Evolutionary conservation across 1,140 invertebrate species (phyloP).

Genomic region (Cyrtorhinus lividipennis): DNA sequence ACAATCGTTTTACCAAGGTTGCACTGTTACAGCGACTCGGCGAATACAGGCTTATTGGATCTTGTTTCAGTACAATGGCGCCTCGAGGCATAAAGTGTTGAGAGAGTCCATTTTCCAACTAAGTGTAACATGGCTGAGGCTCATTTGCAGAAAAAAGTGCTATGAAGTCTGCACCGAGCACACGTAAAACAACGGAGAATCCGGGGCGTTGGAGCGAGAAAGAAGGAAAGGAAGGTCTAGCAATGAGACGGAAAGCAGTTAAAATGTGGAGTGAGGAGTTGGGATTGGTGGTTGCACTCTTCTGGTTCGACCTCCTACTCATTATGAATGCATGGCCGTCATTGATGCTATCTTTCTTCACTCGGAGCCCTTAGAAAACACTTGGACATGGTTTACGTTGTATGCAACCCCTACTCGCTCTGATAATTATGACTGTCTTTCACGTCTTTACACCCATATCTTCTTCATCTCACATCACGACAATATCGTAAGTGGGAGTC

Average conservation of each 20-base stretch:
- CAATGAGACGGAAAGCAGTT: slow-evolving; percentile 17
- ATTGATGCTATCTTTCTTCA: neutral
- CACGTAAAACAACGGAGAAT: slow-evolving; percentile 15
- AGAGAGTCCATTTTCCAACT: too few species aligned
- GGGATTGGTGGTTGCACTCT: slow-evolving; percentile 13
- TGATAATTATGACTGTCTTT: neutral
- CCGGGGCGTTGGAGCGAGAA: slow-evolving; percentile 20
- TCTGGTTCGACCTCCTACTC: slow-evolving; percentile 3
- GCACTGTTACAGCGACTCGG: too few species aligned
- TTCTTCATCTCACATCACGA: slow-evolving; percentile 7
- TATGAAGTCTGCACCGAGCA: too few species aligned
- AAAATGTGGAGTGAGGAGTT: slow-evolving; percentile 23
- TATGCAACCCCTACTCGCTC: neutral
- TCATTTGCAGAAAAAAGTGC: too few species aligned
- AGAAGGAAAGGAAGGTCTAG: slow-evolving; percentile 17
- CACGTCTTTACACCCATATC: slow-evolving; percentile 1
- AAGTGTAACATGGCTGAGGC: too few species aligned
- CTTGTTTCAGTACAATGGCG: too few species aligned
- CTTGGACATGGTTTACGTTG: slow-evolving; percentile 5
- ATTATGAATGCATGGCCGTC: slow-evolving; percentile 15
- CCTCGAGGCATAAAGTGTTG: too few species aligned
- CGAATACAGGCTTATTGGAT: too few species aligned
- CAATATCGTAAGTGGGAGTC: neutral
- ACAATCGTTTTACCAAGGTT: too few species aligned
- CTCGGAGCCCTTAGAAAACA: neutral